Base-by-base conservation (phyloP, 2,888 invertebrate genomes). In the Scrobipalpa costella region DNA sequence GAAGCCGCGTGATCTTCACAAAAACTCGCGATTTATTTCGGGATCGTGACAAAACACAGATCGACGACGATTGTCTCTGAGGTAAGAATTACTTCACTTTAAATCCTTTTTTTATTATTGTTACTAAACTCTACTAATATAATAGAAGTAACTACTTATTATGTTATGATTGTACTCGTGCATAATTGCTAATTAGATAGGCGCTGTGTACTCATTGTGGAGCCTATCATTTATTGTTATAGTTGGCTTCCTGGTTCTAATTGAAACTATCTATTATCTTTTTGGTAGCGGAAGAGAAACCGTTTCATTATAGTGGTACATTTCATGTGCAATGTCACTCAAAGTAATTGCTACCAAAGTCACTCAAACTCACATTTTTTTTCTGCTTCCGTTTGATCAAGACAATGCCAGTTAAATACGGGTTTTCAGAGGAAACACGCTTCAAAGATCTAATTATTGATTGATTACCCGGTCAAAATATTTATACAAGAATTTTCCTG, bases 1-100 rank as follows among this genome's bases (percentile, higher is more conserved):
- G 76, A 74, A 69, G 76, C 76, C 75, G 71, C 76, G 76, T 77
- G 78, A 81, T 68, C 68, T 68, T 72, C 72, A 68, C 70, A 68
- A 69, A 74, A 71, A 70, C 68, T 70, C 72, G 55, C 70, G 69
- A 67, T 69, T 57, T 71, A 75, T 76, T 74, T 76, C 69, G 61
- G 68, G 68, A 69, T 76, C 75, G 72, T 72, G 69, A 72, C 27
- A 27, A 27, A 27, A 27, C 64, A 47, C 49, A 67, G 74, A 74
- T 77, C 70, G 65, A 68, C 68, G 21, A 19, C 60, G 63, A 63
- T 68, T 68, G 71, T 72, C 68, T 68, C 66, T 77, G 71, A 74
- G 73, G 75, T 76, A 80, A 78, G 73, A 59, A 66, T 70, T 68
- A 67, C 69, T 62, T 57, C 68, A 70, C 62, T 50, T 9, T 9